These are phyloP conservation scores for Vicugna pacos DNA, from an alignment of 2,113 vertebrate species.

Conservation along the genomic window DNA sequence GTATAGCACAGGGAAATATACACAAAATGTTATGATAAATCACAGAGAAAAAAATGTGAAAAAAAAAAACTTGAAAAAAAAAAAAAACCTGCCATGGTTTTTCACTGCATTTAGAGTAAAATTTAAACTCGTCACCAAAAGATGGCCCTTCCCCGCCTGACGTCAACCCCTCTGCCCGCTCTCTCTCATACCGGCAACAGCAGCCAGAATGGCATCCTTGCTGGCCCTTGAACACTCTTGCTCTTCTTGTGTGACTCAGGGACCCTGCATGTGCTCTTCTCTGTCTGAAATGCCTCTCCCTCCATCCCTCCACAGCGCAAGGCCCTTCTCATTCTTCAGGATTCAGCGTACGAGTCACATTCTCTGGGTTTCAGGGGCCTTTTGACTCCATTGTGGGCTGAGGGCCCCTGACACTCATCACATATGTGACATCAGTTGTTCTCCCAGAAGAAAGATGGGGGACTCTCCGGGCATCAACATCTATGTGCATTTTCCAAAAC, in stretches of 20 bases:
- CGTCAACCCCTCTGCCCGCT: no score
- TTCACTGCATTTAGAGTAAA: background rate
- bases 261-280: background rate
- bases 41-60: no score
- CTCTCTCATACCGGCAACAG: background rate
- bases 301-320: background rate
- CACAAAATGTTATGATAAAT: no score
- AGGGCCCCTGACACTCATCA: background rate
- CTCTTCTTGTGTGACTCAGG: background rate
- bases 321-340: background rate
- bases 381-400: background rate
- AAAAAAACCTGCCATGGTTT: background rate
- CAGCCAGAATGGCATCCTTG: background rate
- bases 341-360: background rate
- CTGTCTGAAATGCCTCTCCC: background rate
- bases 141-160: background rate
- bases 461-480: background rate
- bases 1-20: no score
- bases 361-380: background rate
- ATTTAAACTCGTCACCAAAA: background rate
- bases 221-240: background rate
- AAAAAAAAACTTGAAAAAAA: no score
- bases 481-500: background rate
- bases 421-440: background rate
- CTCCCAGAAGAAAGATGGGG: background rate